Evolutionary conservation across 2,888 invertebrate species (phyloP).

Genomic region (Rhogogaster chlorosoma): DNA sequence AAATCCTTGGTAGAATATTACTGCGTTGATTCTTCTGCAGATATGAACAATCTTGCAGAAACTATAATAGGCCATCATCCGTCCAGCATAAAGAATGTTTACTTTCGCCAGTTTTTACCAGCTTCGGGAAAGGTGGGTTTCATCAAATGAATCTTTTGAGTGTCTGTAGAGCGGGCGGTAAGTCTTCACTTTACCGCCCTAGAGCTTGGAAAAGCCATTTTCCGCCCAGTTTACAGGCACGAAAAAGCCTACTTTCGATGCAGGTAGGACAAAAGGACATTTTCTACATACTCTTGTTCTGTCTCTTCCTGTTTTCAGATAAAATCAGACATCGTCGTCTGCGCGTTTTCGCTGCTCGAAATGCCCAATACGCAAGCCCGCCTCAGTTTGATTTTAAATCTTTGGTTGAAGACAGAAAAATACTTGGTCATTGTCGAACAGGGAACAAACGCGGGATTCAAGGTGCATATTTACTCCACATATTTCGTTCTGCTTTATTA

Average conservation of each 20-base stretch:
- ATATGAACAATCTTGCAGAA: slow-evolving; percentile 91
- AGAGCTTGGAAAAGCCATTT: too few species aligned
- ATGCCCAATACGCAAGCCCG: slow-evolving; percentile 84
- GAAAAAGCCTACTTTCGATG: too few species aligned
- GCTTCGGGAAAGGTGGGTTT: slow-evolving; percentile 72
- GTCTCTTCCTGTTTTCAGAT: slow-evolving; percentile 75
- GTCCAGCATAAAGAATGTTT: slow-evolving; percentile 82
- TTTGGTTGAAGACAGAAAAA: slow-evolving; percentile 93
- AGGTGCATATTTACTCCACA: slow-evolving; percentile 76
- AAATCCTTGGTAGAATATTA: slow-evolving; percentile 88
- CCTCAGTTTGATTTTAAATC: slow-evolving; percentile 84
- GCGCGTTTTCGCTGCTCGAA: slow-evolving; percentile 91
- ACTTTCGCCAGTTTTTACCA: slow-evolving; percentile 91
- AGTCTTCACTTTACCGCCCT: too few species aligned
- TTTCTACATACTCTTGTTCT: neutral
- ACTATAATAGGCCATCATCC: slow-evolving; percentile 84
- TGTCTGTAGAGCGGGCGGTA: too few species aligned
- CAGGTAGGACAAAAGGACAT: neutral
- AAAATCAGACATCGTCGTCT: slow-evolving; percentile 89
- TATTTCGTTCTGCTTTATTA: slow-evolving; percentile 32
- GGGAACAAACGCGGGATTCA: slow-evolving; percentile 90
- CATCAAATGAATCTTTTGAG: neutral
- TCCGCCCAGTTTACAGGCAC: too few species aligned
- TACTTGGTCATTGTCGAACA: slow-evolving; percentile 92
- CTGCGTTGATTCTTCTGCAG: slow-evolving; percentile 89